A percentile compares a stretch with the other conserved stretches of the same genome.
Conservation (phyloP, 2,888 invertebrate species). For the Eumacrocentrus americanus region DNA sequence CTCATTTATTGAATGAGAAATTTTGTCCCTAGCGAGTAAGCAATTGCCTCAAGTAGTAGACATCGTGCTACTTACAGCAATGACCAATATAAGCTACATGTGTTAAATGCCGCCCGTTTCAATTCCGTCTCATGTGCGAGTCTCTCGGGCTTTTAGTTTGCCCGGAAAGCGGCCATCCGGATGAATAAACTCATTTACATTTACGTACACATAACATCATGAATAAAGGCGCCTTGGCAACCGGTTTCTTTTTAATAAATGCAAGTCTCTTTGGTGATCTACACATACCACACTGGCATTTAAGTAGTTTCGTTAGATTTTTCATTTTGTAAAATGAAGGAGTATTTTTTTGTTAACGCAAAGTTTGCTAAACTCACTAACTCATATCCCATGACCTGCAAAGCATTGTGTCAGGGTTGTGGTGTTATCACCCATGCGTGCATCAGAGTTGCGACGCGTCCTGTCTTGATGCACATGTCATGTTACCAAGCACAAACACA, state of each 20-base stretch:
- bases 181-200: constrained; percentile 24
- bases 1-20: neutral
- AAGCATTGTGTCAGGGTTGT: neutral
- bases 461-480: neutral
- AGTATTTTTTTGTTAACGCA: neutral
- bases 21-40: neutral
- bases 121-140: constrained; percentile 14
- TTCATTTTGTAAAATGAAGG: neutral
- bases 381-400: neutral
- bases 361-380: neutral
- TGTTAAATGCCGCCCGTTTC: constrained; percentile 16
- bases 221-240: constrained; percentile 17
- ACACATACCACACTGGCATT: constrained; percentile 20
- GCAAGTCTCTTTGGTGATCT: constrained; percentile 6
- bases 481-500: neutral
- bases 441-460: neutral
- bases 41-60: constrained; percentile 13
- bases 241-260: constrained; percentile 22
- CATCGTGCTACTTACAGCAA: constrained; percentile 17
- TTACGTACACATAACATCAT: constrained; percentile 18
- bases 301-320: neutral
- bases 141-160: constrained; percentile 11
- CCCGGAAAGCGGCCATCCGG: constrained; percentile 19
- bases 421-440: neutral
- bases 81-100: constrained; percentile 10